Percentiles rank a stretch among this genome's conserved stretches.
phyloP scores from a whole-genome alignment of 1,140 invertebrate genomes.

The Camponotus vicinus region DNA sequence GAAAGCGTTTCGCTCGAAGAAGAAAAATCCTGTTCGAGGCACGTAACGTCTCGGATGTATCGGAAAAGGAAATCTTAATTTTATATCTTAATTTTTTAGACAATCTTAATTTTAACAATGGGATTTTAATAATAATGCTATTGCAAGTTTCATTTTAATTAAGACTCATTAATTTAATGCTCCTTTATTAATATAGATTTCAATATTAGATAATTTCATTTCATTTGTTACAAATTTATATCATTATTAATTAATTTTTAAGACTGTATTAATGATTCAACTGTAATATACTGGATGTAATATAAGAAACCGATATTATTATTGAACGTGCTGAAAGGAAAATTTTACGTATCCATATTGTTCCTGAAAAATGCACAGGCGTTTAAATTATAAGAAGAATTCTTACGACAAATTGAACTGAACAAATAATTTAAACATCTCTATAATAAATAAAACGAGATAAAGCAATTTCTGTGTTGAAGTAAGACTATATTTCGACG shows the following conservation, averaged over 20 bases:
- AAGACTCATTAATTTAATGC: neutral
- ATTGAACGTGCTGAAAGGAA: neutral
- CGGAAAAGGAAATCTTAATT: neutral
- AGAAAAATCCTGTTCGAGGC: neutral
- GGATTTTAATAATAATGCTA: neutral
- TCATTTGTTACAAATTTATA: neutral
- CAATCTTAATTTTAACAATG: neutral
- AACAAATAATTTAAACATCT: no score
- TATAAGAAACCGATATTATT: neutral
- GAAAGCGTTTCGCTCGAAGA: neutral
- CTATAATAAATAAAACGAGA: no score
- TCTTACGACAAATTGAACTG: no score
- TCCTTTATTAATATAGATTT: neutral
- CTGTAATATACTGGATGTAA: no score
- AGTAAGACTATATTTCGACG: neutral
- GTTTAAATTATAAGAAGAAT: no score
- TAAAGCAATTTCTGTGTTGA: neutral
- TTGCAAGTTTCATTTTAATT: neutral
- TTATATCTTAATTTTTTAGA: no score
- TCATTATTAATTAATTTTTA: conserved; percentile 1
- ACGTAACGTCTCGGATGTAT: no score
- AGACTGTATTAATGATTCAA: neutral
- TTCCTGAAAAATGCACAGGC: no score
- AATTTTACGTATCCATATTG: neutral
- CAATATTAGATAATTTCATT: neutral